Conservation (phyloP, 2,888 invertebrate species). For the Ariolimax columbianus region DNA sequence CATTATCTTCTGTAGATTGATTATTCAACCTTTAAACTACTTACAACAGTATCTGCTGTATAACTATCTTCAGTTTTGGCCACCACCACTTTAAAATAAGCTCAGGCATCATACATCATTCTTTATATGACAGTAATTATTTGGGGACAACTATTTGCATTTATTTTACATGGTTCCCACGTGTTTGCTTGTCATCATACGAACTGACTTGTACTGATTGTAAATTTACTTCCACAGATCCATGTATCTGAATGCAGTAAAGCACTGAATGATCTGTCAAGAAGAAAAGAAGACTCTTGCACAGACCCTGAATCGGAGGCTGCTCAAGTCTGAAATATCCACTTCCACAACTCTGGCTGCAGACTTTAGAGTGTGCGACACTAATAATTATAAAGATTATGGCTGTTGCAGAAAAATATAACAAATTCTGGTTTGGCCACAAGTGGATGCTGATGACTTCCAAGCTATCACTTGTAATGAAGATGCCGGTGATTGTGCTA, state of each 20-base stretch:
- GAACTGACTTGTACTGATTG: neutral
- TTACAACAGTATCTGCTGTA: too few species aligned
- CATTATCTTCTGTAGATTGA: too few species aligned
- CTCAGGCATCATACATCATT: too few species aligned
- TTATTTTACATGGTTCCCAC: too few species aligned
- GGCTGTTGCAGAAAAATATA: neutral
- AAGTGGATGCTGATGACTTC: conserved; percentile 15
- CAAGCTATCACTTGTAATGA: conserved; percentile 25
- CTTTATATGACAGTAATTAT: too few species aligned
- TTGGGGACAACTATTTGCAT: too few species aligned
- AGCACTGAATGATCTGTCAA: conserved; percentile 59
- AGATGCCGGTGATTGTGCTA: neutral
- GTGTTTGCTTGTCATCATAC: too few species aligned
- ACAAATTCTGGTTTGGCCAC: neutral
- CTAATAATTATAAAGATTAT: neutral
- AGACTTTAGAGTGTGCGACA: neutral
- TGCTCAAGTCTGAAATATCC: conserved; percentile 60
- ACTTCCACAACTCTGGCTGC: neutral
- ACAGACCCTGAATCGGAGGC: conserved; percentile 60
- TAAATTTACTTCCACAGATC: conserved; percentile 57
- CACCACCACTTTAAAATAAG: too few species aligned
- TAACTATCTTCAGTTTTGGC: too few species aligned
- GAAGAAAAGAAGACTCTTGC: conserved; percentile 23
- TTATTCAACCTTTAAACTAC: too few species aligned
- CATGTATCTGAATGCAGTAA: conserved; percentile 67